These are phyloP conservation scores for Prunella fulvescens DNA, from an alignment of 2,113 vertebrate genomes.

Conservation along the genomic window DNA sequence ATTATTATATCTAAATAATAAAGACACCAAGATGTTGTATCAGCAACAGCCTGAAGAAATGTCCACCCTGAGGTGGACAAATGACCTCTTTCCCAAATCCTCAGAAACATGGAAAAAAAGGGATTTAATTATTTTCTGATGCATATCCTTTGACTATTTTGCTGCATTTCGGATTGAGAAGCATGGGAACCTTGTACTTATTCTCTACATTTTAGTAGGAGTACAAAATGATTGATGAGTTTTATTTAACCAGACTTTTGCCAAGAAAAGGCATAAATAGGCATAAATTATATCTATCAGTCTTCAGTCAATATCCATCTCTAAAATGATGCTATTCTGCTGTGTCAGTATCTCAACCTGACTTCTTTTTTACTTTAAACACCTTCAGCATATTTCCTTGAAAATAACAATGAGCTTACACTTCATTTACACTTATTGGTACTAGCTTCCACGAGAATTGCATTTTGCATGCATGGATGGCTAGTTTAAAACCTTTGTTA, in stretches of 20 bases:
- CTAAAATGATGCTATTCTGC: neutral
- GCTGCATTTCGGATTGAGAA: neutral
- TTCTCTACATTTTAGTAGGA: neutral
- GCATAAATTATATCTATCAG: neutral
- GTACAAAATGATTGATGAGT: neutral
- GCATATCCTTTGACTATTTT: neutral
- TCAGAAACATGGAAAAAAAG: neutral
- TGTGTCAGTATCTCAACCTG: neutral
- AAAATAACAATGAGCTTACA: neutral
- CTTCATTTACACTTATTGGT: neutral
- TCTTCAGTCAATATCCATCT: neutral
- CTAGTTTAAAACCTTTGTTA: neutral
- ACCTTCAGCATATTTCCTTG: neutral
- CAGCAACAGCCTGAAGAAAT: neutral
- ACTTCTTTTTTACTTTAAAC: neutral
- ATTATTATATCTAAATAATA: neutral
- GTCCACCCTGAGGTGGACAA: neutral
- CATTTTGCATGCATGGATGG: neutral
- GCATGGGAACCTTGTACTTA: neutral
- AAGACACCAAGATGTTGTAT: neutral
- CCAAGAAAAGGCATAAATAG: neutral
- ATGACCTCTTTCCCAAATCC: neutral
- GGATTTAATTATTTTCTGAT: neutral
- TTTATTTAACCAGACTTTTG: neutral
- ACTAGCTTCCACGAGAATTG: neutral